Evolutionary conservation across 2,888 invertebrate genomes (phyloP).

Genomic region (Pseudanteris insignis): DNA sequence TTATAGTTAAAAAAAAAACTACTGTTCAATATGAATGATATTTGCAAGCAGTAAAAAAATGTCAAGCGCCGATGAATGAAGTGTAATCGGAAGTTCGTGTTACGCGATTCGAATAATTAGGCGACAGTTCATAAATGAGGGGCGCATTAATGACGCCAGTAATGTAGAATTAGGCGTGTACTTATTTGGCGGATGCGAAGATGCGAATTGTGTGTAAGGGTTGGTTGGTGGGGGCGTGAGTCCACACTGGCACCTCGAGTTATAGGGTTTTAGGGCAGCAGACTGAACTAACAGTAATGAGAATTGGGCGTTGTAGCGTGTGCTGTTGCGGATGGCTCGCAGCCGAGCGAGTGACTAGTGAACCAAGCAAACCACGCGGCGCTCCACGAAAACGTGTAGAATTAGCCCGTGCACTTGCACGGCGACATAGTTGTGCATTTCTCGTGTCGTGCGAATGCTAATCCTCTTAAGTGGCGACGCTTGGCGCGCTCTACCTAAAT

Average conservation of each 20-base stretch:
- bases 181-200: constrained; percentile 33
- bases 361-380: constrained; percentile 31
- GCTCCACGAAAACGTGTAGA: constrained; percentile 43
- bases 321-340: constrained; percentile 45
- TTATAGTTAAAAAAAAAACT: too few relatives aligned
- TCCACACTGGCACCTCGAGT: constrained; percentile 52
- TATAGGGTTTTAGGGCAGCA: constrained; percentile 59
- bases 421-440: constrained; percentile 39
- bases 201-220: constrained; percentile 40
- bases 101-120: constrained; percentile 16
- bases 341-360: constrained; percentile 27
- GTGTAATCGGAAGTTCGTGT: constrained; percentile 12
- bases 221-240: constrained; percentile 46
- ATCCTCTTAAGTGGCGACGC: constrained; percentile 64
- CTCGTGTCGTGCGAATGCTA: constrained; percentile 55
- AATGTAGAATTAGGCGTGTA: constrained; percentile 33
- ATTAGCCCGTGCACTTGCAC: constrained; percentile 35
- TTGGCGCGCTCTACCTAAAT: constrained; percentile 60
- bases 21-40: not conserved
- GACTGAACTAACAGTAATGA: constrained; percentile 63
- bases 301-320: constrained; percentile 56
- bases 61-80: constrained; percentile 3
- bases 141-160: constrained; percentile 30
- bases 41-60: not conserved
- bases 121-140: constrained; percentile 21